These are phyloP conservation scores for Caerostris extrusa DNA, from an alignment of 1,140 invertebrate genomes.

Conservation along the genomic window DNA sequence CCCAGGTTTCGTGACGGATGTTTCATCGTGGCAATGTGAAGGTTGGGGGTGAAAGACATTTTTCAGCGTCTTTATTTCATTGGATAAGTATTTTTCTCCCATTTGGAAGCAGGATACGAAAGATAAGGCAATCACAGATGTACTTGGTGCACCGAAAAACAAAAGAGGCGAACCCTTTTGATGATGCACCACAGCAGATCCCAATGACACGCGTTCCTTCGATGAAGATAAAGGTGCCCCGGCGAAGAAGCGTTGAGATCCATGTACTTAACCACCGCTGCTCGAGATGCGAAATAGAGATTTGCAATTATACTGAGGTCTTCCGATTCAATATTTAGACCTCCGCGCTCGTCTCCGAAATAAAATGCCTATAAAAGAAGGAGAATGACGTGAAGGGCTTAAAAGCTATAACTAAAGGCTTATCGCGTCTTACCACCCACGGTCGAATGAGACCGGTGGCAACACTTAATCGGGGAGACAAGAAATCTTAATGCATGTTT, in stretches of 20 bases:
- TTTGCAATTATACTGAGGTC: conserved; percentile 63
- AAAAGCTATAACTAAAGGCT: conserved; percentile 72
- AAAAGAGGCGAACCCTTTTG: conserved; percentile 6
- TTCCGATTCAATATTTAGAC: conserved; percentile 77
- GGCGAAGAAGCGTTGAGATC: conserved; percentile 64
- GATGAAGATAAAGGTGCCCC: conserved; percentile 33
- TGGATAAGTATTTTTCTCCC: conserved; percentile 22
- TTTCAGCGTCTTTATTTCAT: conserved; percentile 34
- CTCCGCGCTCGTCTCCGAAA: conserved; percentile 60
- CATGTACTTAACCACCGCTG: conserved; percentile 35
- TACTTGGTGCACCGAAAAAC: not conserved
- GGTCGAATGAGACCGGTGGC: conserved; percentile 76
- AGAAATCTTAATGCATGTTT: conserved; percentile 47
- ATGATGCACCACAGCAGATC: not conserved
- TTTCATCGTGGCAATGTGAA: not conserved
- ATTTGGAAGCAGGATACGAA: not conserved
- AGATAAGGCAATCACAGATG: conserved; percentile 15
- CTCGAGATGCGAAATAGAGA: conserved; percentile 27
- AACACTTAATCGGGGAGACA: conserved; percentile 70
- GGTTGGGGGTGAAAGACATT: conserved; percentile 33
- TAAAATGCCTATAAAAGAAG: conserved; percentile 71
- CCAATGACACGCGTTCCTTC: conserved; percentile 54
- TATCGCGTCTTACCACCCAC: conserved; percentile 76
- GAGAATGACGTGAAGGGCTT: conserved; percentile 64
- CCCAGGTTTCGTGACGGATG: conserved; percentile 6